These are phyloP conservation scores for Acanthacorydalis orientalis DNA, from an alignment of 2,888 invertebrate species.

Conservation along the genomic window DNA sequence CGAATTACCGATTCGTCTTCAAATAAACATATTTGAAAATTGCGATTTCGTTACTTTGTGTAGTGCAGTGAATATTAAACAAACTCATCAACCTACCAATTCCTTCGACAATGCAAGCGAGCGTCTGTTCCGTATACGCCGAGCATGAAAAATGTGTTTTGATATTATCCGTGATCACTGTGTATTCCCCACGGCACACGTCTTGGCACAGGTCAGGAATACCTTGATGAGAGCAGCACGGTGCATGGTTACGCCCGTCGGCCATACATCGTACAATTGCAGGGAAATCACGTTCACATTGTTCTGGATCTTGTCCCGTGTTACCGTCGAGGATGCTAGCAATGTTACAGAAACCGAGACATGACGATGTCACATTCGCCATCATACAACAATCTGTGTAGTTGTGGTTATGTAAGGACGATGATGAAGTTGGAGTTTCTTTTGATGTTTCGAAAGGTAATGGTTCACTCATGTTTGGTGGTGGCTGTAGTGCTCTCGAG, in stretches of 20 bases:
- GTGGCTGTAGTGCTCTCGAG: slow-evolving; percentile 43
- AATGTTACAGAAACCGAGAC: slow-evolving; percentile 70
- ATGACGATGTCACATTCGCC: slow-evolving; percentile 50
- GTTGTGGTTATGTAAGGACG: slow-evolving; percentile 40
- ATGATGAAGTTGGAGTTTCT: slow-evolving; percentile 27
- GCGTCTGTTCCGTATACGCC: slow-evolving; percentile 62
- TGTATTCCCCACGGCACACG: slow-evolving; percentile 72
- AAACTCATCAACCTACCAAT: slow-evolving; percentile 33
- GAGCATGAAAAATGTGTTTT: slow-evolving; percentile 75
- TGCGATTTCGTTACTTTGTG: neutral
- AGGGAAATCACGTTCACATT: slow-evolving; percentile 66
- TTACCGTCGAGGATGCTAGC: slow-evolving; percentile 54
- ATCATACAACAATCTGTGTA: slow-evolving; percentile 64
- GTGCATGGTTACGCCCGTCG: slow-evolving; percentile 71
- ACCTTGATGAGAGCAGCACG: slow-evolving; percentile 64
- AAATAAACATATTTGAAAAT: no score
- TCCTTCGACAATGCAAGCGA: slow-evolving; percentile 71
- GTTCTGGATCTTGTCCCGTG: slow-evolving; percentile 64
- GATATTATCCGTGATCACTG: slow-evolving; percentile 66
- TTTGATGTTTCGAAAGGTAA: slow-evolving; percentile 28
- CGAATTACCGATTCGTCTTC: no score
- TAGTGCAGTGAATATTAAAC: neutral
- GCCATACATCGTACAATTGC: slow-evolving; percentile 63
- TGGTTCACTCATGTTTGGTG: slow-evolving; percentile 32
- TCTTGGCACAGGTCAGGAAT: slow-evolving; percentile 76